Base-by-base conservation (phyloP, 2,888 invertebrate species). In the Drosophila lutescens region DNA sequence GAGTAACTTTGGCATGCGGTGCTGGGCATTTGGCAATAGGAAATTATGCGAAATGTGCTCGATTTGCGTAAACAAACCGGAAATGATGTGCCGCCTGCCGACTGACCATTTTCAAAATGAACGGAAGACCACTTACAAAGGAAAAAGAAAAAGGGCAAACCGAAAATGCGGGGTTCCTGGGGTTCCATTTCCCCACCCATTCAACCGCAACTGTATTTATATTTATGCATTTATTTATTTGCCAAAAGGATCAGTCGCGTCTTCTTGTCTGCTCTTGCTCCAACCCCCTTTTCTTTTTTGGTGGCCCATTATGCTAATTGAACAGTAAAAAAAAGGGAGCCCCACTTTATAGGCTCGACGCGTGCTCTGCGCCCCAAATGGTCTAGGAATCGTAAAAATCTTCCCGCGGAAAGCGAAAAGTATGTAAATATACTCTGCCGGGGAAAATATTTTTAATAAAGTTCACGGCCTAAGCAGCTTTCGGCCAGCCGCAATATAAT, bases 11-110 rank as follows among this genome's bases (percentile, higher is more conserved):
- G 79, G 76, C 76, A 86, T 86, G 83, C 83, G 69, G 72, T 57
- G 86, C 80, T 38, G 65, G 65, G 40, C 34, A 58, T 47, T 68
- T 84, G 86, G 88, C 82, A 84, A 88, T 87, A 85, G 89, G 80
- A 89, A 89, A 90, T 89, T 87, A 89, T 89, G 89, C 85, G 81
- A 86, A 90, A 81, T 89, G 86, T 87, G 78, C 81, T 88, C 88
- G 89, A 89, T 89, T 89, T 89, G 90, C 88, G 87, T 83, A 86
- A 89, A 88, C 83, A 89, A 85, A 89, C 88, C 90, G 89, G 89
- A 89, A 89, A 89, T 88, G 84, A 88, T 89, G 86, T 78, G 76
- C 76, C 56, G 76, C 62, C 73, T 77, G 80, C 74, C 68, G 38
- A 34, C 73, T 87, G 89, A 82, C 83, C 83, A 85, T 83, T 87